Evolutionary conservation across 2,113 vertebrate genomes (phyloP), one percentile per base, ranked within the genome.

Genomic region (Murina feae): DNA sequence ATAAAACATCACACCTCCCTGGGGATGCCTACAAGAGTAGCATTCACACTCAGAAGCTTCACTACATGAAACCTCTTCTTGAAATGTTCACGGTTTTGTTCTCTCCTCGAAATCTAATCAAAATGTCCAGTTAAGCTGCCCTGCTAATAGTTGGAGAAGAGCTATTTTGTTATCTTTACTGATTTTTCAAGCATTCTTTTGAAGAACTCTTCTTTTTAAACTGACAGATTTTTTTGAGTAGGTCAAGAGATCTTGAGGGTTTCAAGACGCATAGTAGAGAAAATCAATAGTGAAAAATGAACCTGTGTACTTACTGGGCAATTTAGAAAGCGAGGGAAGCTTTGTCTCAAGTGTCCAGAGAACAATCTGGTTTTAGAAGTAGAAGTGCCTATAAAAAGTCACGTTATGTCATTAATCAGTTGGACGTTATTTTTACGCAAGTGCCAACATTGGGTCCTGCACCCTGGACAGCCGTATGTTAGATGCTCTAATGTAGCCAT

Each of bases 231-330:
- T 91, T 82, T 76, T 49, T 49, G 2, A 76, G 44, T 86, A 83
- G 37, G 18, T 30, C 92, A 86, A 94, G 89, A 58, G 51, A 78
- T 96, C 86, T 75, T 88, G 68, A 84, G 69, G 66, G 20, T 84
- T 94, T 94, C 51, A 76, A 83, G 90, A 93, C 89, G 66, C 25
- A 17, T 21, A 74, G 39, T 23, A 32, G 95, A 95, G 68, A 82
- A 96, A 97, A 97, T 97, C 17, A 94, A 92, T 95, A 72, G 47
- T 68, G 55, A 95, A 69, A 95, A 91, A 96, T 93, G 89, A 95
- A 91, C 94, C 96, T 91, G 58, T 80, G 68, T 93, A 42, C 12
- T 87, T 93, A 42, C 12, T 87, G 63, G 95, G 88, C 55, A 79
- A 65, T 94, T 96, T 88, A 96, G 79, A 90, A 74, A 93, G 42